Percentiles rank a stretch among this genome's conserved stretches.
Conservation (phyloP, 2,113 vertebrate species). For the Desmodus rotundus region DNA sequence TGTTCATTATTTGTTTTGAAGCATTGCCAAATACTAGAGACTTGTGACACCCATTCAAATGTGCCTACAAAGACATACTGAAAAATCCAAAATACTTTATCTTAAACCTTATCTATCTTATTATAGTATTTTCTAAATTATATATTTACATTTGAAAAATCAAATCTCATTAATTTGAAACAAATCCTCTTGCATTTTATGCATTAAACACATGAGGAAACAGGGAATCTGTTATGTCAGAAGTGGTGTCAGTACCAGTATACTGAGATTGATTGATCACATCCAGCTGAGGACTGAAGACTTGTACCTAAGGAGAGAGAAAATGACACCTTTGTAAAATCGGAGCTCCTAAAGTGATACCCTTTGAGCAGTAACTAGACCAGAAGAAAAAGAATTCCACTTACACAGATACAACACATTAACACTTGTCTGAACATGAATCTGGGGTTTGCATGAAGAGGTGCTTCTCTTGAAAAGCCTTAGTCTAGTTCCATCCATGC, state of each 20-base stretch:
- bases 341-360: background rate
- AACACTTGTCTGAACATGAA: background rate
- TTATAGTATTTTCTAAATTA: background rate
- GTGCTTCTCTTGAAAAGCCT: background rate
- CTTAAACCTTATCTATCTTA: background rate
- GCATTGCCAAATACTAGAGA: background rate
- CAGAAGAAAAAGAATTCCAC: background rate
- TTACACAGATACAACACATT: background rate
- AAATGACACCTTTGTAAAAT: background rate
- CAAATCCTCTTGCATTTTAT: background rate
- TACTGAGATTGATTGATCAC: background rate
- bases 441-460: background rate
- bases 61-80: background rate
- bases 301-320: background rate
- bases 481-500: too few species aligned
- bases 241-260: background rate
- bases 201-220: background rate
- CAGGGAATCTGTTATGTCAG: background rate
- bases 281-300: background rate
- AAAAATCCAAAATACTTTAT: background rate
- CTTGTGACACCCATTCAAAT: background rate
- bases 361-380: background rate
- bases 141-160: background rate
- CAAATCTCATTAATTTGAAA: background rate
- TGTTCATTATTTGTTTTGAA: background rate